A percentile compares a stretch with the other conserved stretches of the same genome.
phyloP scores from a whole-genome alignment of 2,888 invertebrate species.

The Blera fallax region DNA sequence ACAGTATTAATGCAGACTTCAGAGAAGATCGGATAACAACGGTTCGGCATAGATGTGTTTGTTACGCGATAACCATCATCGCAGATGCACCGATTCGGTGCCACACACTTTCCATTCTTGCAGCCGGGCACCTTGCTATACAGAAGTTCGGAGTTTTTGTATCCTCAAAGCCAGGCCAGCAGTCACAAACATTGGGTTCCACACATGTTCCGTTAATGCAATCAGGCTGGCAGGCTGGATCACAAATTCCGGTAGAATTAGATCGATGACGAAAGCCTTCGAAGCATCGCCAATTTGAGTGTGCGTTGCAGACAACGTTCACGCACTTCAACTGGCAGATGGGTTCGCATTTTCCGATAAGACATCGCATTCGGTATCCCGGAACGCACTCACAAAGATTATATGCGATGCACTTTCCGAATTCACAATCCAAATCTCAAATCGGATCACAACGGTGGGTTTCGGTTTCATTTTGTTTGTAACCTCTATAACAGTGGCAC shows the following conservation, averaged over 20 bases:
- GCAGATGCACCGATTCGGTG: slow-evolving; percentile 83
- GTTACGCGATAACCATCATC: slow-evolving; percentile 77
- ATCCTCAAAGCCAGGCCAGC: slow-evolving; percentile 78
- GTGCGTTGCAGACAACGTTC: slow-evolving; percentile 82
- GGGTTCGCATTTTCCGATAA: slow-evolving; percentile 78
- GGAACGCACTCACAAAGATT: slow-evolving; percentile 78
- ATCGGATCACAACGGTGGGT: slow-evolving; percentile 77
- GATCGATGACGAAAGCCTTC: slow-evolving; percentile 80
- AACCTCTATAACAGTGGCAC: slow-evolving; percentile 82
- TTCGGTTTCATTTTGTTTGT: slow-evolving; percentile 74
- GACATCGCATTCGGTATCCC: slow-evolving; percentile 78
- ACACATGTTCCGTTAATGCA: slow-evolving; percentile 82
- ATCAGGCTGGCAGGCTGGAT: slow-evolving; percentile 79
- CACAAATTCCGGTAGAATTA: slow-evolving; percentile 77
- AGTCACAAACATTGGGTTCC: slow-evolving; percentile 79
- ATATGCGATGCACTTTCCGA: slow-evolving; percentile 79
- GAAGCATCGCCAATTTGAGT: slow-evolving; percentile 83
- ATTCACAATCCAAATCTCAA: slow-evolving; percentile 77
- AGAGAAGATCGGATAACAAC: slow-evolving; percentile 76
- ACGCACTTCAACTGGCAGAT: slow-evolving; percentile 78
- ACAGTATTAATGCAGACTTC: slow-evolving; percentile 79
- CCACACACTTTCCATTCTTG: slow-evolving; percentile 81
- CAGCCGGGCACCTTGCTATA: slow-evolving; percentile 78
- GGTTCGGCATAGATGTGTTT: slow-evolving; percentile 76
- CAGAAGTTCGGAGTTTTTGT: slow-evolving; percentile 77